These are phyloP conservation scores for Orthonyx spaldingii DNA, from an alignment of 2,113 vertebrate species.

Conservation along the genomic window DNA sequence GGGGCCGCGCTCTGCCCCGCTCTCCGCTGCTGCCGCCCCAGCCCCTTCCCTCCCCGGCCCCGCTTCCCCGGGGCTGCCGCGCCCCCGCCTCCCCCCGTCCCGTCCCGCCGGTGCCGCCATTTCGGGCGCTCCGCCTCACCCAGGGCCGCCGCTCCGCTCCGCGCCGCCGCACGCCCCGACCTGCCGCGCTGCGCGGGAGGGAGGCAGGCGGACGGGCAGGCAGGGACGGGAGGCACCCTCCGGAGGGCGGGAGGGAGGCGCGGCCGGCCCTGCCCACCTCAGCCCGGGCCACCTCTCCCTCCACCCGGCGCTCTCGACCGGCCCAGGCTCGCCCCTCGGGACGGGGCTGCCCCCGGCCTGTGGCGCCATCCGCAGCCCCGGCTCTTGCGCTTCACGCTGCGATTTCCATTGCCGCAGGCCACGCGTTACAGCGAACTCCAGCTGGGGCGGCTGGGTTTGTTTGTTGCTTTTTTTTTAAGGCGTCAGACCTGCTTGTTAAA, in stretches of 20 bases:
- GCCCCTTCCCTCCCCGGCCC: neutral
- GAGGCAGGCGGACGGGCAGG: too few relatives aligned
- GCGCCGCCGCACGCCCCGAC: neutral
- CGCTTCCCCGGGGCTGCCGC: neutral
- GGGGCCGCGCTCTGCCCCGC: neutral
- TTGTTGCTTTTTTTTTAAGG: neutral
- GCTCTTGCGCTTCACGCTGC: neutral
- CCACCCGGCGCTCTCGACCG: fast-evolving
- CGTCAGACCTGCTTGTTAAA: neutral
- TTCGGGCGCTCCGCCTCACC: neutral
- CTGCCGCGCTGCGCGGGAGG: neutral
- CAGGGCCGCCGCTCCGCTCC: neutral
- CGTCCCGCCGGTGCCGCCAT: neutral
- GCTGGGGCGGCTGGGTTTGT: too few relatives aligned
- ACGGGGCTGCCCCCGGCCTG: too few relatives aligned
- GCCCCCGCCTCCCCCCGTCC: neutral
- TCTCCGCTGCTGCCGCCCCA: neutral
- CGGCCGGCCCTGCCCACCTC: neutral
- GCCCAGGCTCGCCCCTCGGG: fast-evolving
- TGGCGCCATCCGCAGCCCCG: too few relatives aligned
- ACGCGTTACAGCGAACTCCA: fast-evolving
- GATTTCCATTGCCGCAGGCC: neutral
- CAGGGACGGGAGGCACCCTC: neutral
- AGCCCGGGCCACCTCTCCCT: neutral
- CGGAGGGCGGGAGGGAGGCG: neutral